A percentile compares a stretch with the other conserved stretches of the same genome.
Evolutionary conservation across 2,113 vertebrate genomes (phyloP).

Genomic region (Xenopus laevis): DNA sequence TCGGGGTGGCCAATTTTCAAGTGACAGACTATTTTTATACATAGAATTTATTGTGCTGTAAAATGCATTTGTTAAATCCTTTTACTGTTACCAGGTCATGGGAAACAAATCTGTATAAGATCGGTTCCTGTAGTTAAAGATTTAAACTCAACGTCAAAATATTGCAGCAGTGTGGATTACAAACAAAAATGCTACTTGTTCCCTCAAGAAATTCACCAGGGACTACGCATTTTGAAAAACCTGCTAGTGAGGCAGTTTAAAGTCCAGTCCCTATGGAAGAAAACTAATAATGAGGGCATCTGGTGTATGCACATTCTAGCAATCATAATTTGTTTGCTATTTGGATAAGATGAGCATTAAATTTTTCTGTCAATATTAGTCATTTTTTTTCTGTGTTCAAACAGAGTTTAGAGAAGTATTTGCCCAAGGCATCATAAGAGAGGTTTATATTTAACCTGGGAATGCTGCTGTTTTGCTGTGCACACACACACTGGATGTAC

Average conservation of each 20-base stretch:
- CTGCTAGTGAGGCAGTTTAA: slow-evolving; percentile 33
- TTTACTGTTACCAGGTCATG: background rate
- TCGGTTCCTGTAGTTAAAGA: slow-evolving; percentile 26
- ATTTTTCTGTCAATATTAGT: slow-evolving; percentile 44
- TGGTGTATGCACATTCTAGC: slow-evolving; percentile 38
- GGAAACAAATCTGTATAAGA: slow-evolving; percentile 5
- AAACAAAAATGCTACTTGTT: slow-evolving; percentile 33
- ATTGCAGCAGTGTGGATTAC: slow-evolving; percentile 37
- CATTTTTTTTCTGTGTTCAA: slow-evolving; percentile 34
- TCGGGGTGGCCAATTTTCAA: slow-evolving; percentile 4
- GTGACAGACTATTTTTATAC: slow-evolving; percentile 3
- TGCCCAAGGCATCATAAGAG: too few species aligned
- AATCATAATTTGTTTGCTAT: slow-evolving; percentile 41
- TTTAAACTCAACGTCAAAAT: slow-evolving; percentile 26
- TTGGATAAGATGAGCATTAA: slow-evolving; percentile 42
- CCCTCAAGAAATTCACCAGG: slow-evolving; percentile 30
- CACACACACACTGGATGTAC: too few species aligned
- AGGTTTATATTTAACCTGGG: too few species aligned
- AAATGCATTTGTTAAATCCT: slow-evolving; percentile 10
- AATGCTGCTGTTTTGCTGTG: too few species aligned
- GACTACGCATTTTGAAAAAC: slow-evolving; percentile 30
- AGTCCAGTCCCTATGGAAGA: slow-evolving; percentile 25
- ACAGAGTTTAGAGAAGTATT: slow-evolving; percentile 29
- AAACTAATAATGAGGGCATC: slow-evolving; percentile 41
- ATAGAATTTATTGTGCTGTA: slow-evolving; percentile 15